A percentile compares a stretch with the other conserved stretches of the same genome.
Conservation (phyloP, 2,888 invertebrate genomes). For the Tridacna crocea region DNA sequence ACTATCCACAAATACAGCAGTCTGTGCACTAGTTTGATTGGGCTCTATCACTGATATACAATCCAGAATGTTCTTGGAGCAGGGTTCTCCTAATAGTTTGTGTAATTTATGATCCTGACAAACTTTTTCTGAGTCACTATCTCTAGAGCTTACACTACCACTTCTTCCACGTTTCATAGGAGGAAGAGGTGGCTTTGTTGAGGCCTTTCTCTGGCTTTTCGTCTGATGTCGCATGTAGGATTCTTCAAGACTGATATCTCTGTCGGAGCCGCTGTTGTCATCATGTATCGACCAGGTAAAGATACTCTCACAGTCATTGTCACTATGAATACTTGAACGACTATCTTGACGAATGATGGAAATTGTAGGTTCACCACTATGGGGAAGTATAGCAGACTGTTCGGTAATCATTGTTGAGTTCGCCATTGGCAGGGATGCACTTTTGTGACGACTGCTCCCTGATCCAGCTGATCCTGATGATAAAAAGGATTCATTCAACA, state of each 20-base stretch:
- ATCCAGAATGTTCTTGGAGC: constrained; percentile 60
- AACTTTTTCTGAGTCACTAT: constrained; percentile 56
- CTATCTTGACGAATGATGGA: constrained; percentile 38
- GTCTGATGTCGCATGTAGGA: constrained; percentile 70
- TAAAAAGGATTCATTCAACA: constrained; percentile 60
- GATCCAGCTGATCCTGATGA: constrained; percentile 60
- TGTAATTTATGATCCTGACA: constrained; percentile 63
- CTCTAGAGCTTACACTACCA: constrained; percentile 59
- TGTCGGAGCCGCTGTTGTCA: constrained; percentile 64
- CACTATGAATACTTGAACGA: constrained; percentile 52
- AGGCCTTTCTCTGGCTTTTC: constrained; percentile 43
- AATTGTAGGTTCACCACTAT: constrained; percentile 46
- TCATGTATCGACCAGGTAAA: constrained; percentile 77
- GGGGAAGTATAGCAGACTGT: constrained; percentile 29
- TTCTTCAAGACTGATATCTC: constrained; percentile 69
- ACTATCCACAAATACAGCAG: constrained; percentile 66
- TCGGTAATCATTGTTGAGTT: constrained; percentile 62
- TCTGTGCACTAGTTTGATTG: constrained; percentile 60
- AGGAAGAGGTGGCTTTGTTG: constrained; percentile 62
- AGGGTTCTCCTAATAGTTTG: constrained; percentile 64
- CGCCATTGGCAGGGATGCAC: constrained; percentile 51
- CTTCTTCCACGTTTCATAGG: constrained; percentile 62
- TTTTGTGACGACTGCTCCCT: constrained; percentile 51
- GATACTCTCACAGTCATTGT: constrained; percentile 70
- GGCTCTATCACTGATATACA: constrained; percentile 64